Evolutionary conservation across 1,140 invertebrate species (phyloP).

Genomic region (Drosophila athabasca): DNA sequence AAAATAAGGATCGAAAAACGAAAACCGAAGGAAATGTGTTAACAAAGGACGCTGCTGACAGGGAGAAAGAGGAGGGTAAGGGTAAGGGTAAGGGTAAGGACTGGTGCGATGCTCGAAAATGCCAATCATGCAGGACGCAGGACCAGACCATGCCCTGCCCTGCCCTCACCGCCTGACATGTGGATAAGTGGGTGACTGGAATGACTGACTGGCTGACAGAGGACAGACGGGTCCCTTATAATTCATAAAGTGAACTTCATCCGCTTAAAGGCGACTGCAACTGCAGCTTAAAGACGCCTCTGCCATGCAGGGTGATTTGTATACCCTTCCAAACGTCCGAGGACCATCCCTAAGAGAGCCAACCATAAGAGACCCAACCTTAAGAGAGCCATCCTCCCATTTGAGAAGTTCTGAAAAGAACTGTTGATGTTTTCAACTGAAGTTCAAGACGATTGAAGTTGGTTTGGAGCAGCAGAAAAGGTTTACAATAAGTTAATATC

Average conservation of each 20-base stretch:
- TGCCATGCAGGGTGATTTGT: background rate
- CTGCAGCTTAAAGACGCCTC: background rate
- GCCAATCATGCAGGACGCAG: conserved; percentile 66
- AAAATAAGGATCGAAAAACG: conserved; percentile 40
- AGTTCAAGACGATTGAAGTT: no score
- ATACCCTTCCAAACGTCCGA: no score
- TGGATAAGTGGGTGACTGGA: conserved; percentile 48
- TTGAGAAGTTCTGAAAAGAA: no score
- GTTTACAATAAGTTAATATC: no score
- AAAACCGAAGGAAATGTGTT: conserved; percentile 43
- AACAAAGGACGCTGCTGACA: conserved; percentile 40
- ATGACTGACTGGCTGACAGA: conserved; percentile 32
- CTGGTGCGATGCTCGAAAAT: conserved; percentile 58
- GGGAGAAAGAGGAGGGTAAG: background rate
- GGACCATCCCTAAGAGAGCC: no score
- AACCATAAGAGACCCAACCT: no score
- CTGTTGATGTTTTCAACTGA: no score
- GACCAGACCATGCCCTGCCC: conserved; percentile 11
- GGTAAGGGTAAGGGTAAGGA: conserved; percentile 2
- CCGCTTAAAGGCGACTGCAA: conserved; percentile 15
- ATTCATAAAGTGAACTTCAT: conserved; percentile 24
- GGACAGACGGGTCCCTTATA: conserved; percentile 22
- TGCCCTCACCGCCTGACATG: conserved; percentile 36
- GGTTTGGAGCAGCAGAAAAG: no score
- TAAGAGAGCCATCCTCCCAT: no score